Evolutionary conservation across 30 jellyfish, hydroid and myxozoan genomes (phyloP).

Genomic region (Aurelia sp.): DNA sequence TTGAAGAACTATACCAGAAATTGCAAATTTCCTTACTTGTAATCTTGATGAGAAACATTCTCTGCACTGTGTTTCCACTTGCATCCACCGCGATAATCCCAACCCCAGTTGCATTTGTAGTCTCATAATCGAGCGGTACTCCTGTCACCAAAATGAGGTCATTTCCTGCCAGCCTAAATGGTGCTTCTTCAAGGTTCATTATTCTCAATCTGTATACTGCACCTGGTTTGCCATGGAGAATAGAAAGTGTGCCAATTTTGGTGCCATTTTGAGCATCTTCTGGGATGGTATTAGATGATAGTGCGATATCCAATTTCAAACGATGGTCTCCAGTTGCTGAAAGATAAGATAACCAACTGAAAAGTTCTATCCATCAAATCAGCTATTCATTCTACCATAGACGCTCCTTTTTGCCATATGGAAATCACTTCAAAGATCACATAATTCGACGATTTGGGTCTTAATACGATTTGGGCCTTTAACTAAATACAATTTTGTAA

Average conservation of each 20-base stretch:
- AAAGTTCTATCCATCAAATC: not conserved
- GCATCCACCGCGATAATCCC: constrained; percentile 46
- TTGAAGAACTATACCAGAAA: not conserved
- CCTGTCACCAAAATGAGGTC: constrained; percentile 63
- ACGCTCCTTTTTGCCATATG: not conserved
- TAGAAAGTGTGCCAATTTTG: constrained; percentile 32
- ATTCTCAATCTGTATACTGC: constrained; percentile 33
- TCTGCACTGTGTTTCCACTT: constrained; percentile 45
- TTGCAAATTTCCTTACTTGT: constrained; percentile 18
- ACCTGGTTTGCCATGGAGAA: constrained; percentile 44
- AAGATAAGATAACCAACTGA: not conserved
- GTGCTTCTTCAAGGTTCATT: constrained; percentile 30
- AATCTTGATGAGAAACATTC: constrained; percentile 30
- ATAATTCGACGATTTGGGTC: too few relatives aligned
- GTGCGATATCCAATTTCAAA: constrained; percentile 33
- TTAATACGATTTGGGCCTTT: too few relatives aligned
- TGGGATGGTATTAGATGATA: constrained; percentile 45
- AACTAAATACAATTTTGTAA: too few relatives aligned
- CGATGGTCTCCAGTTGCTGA: constrained; percentile 67
- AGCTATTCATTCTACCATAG: not conserved
- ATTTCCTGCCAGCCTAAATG: constrained; percentile 46
- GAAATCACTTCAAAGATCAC: too few relatives aligned
- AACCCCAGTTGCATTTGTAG: constrained; percentile 52
- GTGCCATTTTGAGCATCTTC: constrained; percentile 76
- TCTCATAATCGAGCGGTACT: constrained; percentile 68